Evolutionary conservation across 2,888 invertebrate genomes (phyloP).

Genomic region (Ptychoptera albimana): DNA sequence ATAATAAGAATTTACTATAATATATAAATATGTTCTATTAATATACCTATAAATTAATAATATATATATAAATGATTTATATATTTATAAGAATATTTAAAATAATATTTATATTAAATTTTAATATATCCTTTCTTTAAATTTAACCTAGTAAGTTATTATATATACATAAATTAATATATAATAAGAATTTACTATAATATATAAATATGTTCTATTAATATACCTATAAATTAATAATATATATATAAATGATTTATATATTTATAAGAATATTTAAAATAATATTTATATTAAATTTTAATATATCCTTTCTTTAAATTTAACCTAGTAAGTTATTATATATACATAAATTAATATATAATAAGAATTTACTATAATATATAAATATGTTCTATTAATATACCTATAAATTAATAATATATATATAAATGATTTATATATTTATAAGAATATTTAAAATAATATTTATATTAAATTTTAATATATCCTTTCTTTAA

Average conservation of each 20-base stretch:
- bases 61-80: constrained; percentile 15
- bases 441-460: too few species aligned
- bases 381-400: constrained; percentile 1
- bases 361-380: too few species aligned
- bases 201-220: constrained; percentile 1
- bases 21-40: constrained; percentile 15
- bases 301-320: not conserved
- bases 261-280: constrained; percentile 16
- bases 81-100: constrained; percentile 21
- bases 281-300: constrained; percentile 12
- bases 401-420: constrained; percentile 6
- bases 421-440: constrained; percentile 15
- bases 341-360: constrained; percentile 6
- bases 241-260: constrained; percentile 2
- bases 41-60: too few species aligned
- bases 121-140: constrained; percentile 18
- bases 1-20: constrained; percentile 3
- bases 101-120: constrained; percentile 31
- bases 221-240: constrained; percentile 4
- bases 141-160: constrained; percentile 13
- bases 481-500: too few species aligned
- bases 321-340: constrained; percentile 13
- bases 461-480: too few species aligned
- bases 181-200: too few species aligned
- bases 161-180: constrained; percentile 6